Evolutionary conservation across 1,140 invertebrate species (phyloP), one percentile per base, ranked within the genome.

Genomic region (Drosophila kikkawai): DNA sequence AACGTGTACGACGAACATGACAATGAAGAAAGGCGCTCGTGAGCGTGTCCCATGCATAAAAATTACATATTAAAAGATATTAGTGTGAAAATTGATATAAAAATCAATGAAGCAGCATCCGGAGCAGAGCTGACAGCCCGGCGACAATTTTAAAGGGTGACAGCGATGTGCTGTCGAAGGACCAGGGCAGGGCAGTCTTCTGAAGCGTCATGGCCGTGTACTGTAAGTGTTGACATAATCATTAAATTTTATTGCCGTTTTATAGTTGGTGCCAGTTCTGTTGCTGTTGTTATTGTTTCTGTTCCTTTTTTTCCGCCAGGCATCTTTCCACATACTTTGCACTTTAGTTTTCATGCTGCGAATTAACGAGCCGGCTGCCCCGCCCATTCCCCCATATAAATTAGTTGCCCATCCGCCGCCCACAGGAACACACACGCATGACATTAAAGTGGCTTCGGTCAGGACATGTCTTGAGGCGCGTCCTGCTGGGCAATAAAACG

Each of bases 51-150:
- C 83, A 81, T 87, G 84, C 84, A 87, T 87, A 90, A 88, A 90
- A 90, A 90, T 88, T 88, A 88, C 85, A 90, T 88, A 88, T 81
- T 84, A 87, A 82, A 88, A 84, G 84, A 87, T 87, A 87, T 87
- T 87, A 84, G 85, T 80, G 84, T 87, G 84, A 87, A 87, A 87
- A 87, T 88, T 90, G 84, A 88, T 91, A 88, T 88, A 81, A 88
- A 88, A 88, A 90, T 88, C 85, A 90, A 90, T 88, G 85, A 85
- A 90, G 84, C 82, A 79, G 42, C 61, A 76, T 42, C 41, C 60
- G 22, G 34, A 51, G 42, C 36, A 29, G 36, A 17, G 44, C 50
- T 66, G 70, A 53, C 41, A 66, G 71, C 70, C 29, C 51, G 75
- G 47, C 64, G 66, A 64, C 61, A 68, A 73, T 48, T 80, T 80